phyloP scores from a whole-genome alignment of 2,797 vertebrate species.

The Labeo calbasu region DNA sequence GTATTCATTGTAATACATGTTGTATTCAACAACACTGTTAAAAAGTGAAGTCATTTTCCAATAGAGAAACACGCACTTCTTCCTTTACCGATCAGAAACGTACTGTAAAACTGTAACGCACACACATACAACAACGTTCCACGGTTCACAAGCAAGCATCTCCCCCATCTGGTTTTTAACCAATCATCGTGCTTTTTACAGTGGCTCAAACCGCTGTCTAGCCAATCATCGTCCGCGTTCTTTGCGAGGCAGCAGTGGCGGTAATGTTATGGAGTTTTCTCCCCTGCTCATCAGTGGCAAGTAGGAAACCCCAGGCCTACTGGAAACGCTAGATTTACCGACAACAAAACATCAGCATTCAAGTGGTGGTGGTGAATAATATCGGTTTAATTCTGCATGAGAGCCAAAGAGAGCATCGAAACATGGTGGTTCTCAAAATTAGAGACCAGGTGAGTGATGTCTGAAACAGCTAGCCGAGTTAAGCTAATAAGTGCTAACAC shows the following conservation, averaged over 20 bases:
- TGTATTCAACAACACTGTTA: neutral
- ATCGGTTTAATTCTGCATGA: slow-evolving; percentile 53
- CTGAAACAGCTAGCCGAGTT: slow-evolving; percentile 37
- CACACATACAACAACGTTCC: neutral
- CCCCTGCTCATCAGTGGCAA: slow-evolving; percentile 65
- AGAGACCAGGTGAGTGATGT: slow-evolving; percentile 82
- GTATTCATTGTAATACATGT: neutral
- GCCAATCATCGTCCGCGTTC: slow-evolving; percentile 71
- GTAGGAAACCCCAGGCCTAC: slow-evolving; percentile 62
- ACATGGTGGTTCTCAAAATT: slow-evolving; percentile 87
- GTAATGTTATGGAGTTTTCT: slow-evolving; percentile 76
- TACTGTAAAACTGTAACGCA: neutral
- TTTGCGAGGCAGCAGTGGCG: slow-evolving; percentile 65
- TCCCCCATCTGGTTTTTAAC: slow-evolving; percentile 41
- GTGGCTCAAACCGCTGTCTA: slow-evolving; percentile 42
- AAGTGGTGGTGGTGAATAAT: slow-evolving; percentile 43
- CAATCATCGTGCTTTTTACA: slow-evolving; percentile 72
- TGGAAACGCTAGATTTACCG: slow-evolving; percentile 49
- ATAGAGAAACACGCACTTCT: slow-evolving; percentile 8
- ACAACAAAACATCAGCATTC: slow-evolving; percentile 30
- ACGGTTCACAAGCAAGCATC: neutral
- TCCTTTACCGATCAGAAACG: neutral
- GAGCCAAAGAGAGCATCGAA: slow-evolving; percentile 54
- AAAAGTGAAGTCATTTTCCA: neutral
- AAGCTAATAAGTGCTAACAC: slow-evolving; percentile 33